These are phyloP conservation scores for Eucriotettix oculatus DNA, from an alignment of 2,888 invertebrate species.

Conservation along the genomic window DNA sequence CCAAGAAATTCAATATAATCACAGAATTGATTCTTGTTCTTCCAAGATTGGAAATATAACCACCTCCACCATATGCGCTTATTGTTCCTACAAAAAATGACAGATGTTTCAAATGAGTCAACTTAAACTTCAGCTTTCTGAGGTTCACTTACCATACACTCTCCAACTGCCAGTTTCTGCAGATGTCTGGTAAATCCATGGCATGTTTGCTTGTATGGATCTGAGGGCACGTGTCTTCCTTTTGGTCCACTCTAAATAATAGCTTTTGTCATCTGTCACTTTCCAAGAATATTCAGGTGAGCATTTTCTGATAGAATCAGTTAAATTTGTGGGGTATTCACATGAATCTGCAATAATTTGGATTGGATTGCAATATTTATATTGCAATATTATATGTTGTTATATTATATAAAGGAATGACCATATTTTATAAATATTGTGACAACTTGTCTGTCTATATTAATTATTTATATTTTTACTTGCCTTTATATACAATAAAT, in stretches of 20 bases:
- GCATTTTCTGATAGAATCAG: not conserved
- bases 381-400: no score
- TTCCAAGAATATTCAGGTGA: not conserved
- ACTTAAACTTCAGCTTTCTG: no score
- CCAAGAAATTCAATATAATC: constrained; percentile 2
- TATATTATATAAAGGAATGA: no score
- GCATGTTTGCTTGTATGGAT: not conserved
- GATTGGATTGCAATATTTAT: no score
- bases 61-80: constrained; percentile 4
- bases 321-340: not conserved
- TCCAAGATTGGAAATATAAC: constrained; percentile 6
- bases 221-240: not conserved
- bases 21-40: constrained; percentile 4
- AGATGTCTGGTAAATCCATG: constrained; percentile 1
- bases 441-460: no score
- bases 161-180: not conserved
- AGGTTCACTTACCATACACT: not conserved
- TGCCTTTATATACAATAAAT: no score
- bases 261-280: not conserved
- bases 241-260: constrained; percentile 3
- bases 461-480: no score
- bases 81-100: not conserved
- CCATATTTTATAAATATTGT: no score
- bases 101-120: no score
- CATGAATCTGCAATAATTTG: no score